Evolutionary conservation across 2,888 invertebrate genomes (phyloP).

Genomic region (Eremobia ochroleuca): DNA sequence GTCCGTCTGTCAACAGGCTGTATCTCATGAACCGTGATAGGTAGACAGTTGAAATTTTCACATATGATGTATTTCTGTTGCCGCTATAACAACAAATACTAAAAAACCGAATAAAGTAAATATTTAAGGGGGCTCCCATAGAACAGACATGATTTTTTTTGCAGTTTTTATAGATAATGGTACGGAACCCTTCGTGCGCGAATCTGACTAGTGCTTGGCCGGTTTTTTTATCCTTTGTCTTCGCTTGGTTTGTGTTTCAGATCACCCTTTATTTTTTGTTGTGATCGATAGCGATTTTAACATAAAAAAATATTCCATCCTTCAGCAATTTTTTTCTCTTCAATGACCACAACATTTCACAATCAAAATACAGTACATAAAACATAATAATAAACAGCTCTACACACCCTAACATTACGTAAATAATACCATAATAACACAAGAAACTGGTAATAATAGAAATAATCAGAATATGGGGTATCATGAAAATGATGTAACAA

Average conservation of each 20-base stretch:
- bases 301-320: not conserved
- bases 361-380: conserved; percentile 36
- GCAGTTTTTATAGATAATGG: too few relatives aligned
- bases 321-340: not conserved
- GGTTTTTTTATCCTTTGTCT: not conserved
- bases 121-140: too few relatives aligned
- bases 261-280: not conserved
- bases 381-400: conserved; percentile 57
- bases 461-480: conserved; percentile 77
- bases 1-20: too few relatives aligned
- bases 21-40: too few relatives aligned
- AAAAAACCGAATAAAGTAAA: too few relatives aligned
- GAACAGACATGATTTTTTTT: too few relatives aligned
- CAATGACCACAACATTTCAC: conserved; percentile 25
- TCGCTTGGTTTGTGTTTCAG: not conserved
- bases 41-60: too few relatives aligned
- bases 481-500: conserved; percentile 78
- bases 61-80: too few relatives aligned
- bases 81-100: too few relatives aligned
- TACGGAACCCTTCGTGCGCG: too few relatives aligned
- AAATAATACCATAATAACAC: conserved; percentile 63
- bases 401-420: conserved; percentile 50
- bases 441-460: conserved; percentile 75
- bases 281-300: not conserved
- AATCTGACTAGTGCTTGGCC: too few relatives aligned